A percentile compares a stretch with the other conserved stretches of the same genome.
These are phyloP conservation scores for Drosophila conformis DNA, from an alignment of 2,888 invertebrate species.

Conservation along the genomic window DNA sequence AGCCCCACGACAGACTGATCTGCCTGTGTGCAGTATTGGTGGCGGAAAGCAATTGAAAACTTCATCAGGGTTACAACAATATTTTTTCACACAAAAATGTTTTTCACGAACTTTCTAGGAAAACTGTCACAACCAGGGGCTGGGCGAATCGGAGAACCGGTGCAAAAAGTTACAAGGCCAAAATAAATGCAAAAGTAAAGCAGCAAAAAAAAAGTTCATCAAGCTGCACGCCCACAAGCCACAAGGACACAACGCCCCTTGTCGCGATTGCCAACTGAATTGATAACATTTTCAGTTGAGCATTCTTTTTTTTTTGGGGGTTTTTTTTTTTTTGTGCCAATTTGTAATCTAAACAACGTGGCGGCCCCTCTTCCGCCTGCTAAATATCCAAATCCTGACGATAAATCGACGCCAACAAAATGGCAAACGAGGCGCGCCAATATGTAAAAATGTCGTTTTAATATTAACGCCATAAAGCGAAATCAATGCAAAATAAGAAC, in stretches of 20 bases:
- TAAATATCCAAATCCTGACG: slow-evolving; percentile 72
- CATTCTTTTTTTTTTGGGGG: neutral
- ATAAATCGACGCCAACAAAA: slow-evolving; percentile 49
- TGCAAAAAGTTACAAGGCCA: slow-evolving; percentile 21
- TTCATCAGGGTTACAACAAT: slow-evolving; percentile 80
- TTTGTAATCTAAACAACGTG: slow-evolving; percentile 82
- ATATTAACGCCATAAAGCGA: slow-evolving; percentile 74
- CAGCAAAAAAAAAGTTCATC: slow-evolving; percentile 25
- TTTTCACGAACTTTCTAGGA: slow-evolving; percentile 73
- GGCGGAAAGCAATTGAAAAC: slow-evolving; percentile 75
- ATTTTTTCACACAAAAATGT: slow-evolving; percentile 79
- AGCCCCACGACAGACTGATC: neutral
- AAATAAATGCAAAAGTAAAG: slow-evolving; percentile 7
- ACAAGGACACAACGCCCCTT: slow-evolving; percentile 49
- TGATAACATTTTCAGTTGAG: slow-evolving; percentile 73
- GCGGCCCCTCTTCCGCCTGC: slow-evolving; percentile 18
- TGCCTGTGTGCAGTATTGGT: slow-evolving; percentile 27
- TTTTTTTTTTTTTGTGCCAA: slow-evolving; percentile 51
- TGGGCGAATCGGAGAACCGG: slow-evolving; percentile 6
- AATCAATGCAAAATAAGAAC: slow-evolving; percentile 64
- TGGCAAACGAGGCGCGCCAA: slow-evolving; percentile 35
- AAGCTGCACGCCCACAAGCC: slow-evolving; percentile 61
- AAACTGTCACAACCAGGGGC: slow-evolving; percentile 39
- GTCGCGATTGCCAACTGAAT: slow-evolving; percentile 69
- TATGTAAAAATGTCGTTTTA: slow-evolving; percentile 69